These are phyloP conservation scores for Acleris literana DNA, from an alignment of 2,888 invertebrate species.

Conservation along the genomic window DNA sequence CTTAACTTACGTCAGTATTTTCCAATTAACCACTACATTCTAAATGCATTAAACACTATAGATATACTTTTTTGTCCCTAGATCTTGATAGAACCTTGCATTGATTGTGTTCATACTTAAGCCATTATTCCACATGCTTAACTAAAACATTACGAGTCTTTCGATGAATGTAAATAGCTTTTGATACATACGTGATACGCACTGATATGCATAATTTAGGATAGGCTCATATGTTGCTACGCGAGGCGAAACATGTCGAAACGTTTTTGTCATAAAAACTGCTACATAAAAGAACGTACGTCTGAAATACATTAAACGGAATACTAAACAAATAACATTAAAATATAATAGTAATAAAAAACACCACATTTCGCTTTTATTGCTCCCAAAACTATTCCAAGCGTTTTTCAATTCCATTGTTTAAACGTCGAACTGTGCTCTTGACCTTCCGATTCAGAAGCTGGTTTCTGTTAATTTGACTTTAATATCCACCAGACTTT, in stretches of 20 bases:
- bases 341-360: not conserved
- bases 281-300: not conserved
- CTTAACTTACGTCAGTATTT: too few relatives aligned
- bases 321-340: not conserved
- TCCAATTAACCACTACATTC: too few relatives aligned
- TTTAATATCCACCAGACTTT: constrained; percentile 43
- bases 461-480: constrained; percentile 41
- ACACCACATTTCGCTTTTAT: constrained; percentile 5
- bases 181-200: constrained; percentile 4
- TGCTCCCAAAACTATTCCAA: constrained; percentile 9
- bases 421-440: constrained; percentile 4
- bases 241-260: not conserved
- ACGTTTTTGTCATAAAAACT: not conserved
- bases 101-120: too few relatives aligned
- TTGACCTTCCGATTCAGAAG: constrained; percentile 17
- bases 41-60: too few relatives aligned
- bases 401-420: constrained; percentile 2
- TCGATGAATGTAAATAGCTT: constrained; percentile 10
- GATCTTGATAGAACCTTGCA: too few relatives aligned
- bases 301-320: not conserved
- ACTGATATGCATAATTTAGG: constrained; percentile 2
- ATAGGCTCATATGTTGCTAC: not conserved
- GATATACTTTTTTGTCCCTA: too few relatives aligned
- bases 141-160: constrained; percentile 1
- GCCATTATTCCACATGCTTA: not conserved